phyloP scores from a whole-genome alignment of 2,113 vertebrate species.

The Jacana jacana region DNA sequence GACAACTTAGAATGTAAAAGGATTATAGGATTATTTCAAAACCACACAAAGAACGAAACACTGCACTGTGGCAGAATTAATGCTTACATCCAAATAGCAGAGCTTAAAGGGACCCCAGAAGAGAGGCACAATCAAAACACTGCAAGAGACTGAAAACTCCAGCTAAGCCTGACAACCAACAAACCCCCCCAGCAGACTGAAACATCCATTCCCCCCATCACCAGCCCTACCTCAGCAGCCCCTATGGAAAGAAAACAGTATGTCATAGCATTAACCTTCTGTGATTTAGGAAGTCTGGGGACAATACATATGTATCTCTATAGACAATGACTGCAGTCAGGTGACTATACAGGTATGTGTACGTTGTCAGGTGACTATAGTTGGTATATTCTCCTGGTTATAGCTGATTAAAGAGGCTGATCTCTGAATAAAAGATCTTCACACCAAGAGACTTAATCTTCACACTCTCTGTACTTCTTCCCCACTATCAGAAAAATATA shows the following conservation, averaged over 20 bases:
- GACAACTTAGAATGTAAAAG: background rate
- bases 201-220: rapidly evolving
- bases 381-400: rapidly evolving
- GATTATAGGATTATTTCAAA: background rate
- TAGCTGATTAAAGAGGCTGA: background rate
- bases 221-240: background rate
- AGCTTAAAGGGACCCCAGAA: background rate
- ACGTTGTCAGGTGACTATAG: rapidly evolving
- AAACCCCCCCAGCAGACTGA: too few relatives aligned
- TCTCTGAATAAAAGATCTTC: background rate
- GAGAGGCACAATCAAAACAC: background rate
- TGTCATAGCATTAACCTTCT: too few relatives aligned
- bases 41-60: background rate
- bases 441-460: background rate
- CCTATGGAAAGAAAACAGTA: rapidly evolving
- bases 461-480: background rate
- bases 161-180: background rate
- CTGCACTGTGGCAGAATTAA: background rate
- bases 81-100: background rate
- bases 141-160: background rate
- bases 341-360: rapidly evolving
- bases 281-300: background rate
- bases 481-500: background rate
- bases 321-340: background rate
- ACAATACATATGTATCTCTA: rapidly evolving